Evolutionary conservation across 2,797 vertebrate species (phyloP), one percentile per base, ranked within the genome.

Genomic region (Eurystomus glaucurus): DNA sequence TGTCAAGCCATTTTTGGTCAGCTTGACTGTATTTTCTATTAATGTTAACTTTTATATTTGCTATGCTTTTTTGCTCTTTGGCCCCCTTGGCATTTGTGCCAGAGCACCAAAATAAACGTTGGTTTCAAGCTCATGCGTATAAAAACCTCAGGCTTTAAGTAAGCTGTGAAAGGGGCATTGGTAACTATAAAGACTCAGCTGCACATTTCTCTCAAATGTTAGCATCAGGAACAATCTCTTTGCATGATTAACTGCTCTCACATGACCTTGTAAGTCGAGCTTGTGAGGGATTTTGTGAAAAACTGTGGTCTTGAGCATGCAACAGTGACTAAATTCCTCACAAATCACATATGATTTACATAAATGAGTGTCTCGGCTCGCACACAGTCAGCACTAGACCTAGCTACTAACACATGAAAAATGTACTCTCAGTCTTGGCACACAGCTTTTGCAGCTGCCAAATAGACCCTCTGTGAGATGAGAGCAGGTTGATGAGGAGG

Each of bases 391-490:
- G 91, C 50, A 35, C 65, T 18, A 92, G 95, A 78, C 45, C 81
- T 50, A 48, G 71, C 90, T 88, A 78, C 94, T 37, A 89, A 31
- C 82, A 85, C 91, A 93, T 94, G 95, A 93, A 79, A 97, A 97
- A 97, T 94, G 92, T 79, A 48, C 68, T 78, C 90, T 61, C 91
- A 88, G 39, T 18, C 68, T 88, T 90, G 97, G 96, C 88, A 77
- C 55, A 4, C 1, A 29, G 89, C 64, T 68, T 37, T 58, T 57
- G 94, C 91, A 96, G 93, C 93, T 97, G 95, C 82, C 95, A 95
- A 55, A 81, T 52, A 31, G 41, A 81, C 39, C 39, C 85, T 48
- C 83, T 35, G 78, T 66, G 91, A 76, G 95, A 94, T 33, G 35
- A 68, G 78, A 85, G 87, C 93, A 93, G 89, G 85, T 55, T 92